Evolutionary conservation across 2,888 invertebrate genomes (phyloP).

Genomic region (Eretmocerus hayati): DNA sequence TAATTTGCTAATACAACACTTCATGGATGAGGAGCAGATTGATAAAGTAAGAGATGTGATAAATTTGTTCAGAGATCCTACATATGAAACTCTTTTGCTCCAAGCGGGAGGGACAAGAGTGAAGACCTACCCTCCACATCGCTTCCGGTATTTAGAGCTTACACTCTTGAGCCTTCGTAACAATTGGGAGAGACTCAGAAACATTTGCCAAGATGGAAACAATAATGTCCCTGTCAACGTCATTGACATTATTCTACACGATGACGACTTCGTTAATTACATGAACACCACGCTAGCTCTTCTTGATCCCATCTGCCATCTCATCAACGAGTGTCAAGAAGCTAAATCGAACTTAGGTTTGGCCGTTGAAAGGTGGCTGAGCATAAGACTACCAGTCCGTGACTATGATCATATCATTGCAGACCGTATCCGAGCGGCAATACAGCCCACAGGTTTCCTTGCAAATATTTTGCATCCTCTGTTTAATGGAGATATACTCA

Average conservation of each 20-base stretch:
- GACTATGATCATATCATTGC: neutral
- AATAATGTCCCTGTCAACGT: slow-evolving; percentile 1
- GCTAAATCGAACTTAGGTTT: slow-evolving; percentile 1
- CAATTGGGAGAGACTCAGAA: too few species aligned
- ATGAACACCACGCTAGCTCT: neutral
- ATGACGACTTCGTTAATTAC: neutral
- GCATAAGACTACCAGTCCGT: neutral
- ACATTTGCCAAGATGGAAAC: neutral
- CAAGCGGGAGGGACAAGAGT: slow-evolving; percentile 1
- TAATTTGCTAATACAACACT: slow-evolving; percentile 5
- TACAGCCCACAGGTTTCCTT: neutral
- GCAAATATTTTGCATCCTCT: slow-evolving; percentile 7
- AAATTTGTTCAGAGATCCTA: slow-evolving; percentile 1
- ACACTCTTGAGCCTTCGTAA: too few species aligned
- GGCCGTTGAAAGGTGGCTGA: slow-evolving; percentile 3
- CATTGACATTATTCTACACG: neutral
- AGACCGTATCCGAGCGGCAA: neutral
- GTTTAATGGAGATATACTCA: neutral
- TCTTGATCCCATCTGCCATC: slow-evolving; percentile 2
- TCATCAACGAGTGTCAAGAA: slow-evolving; percentile 8
- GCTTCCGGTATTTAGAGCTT: neutral
- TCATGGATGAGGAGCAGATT: slow-evolving; percentile 2
- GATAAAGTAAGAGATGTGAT: slow-evolving; percentile 1
- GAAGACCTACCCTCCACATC: neutral
- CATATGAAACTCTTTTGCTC: neutral